phyloP scores from a whole-genome alignment of 2,113 vertebrate species.

The Ceyx cyanopectus region DNA sequence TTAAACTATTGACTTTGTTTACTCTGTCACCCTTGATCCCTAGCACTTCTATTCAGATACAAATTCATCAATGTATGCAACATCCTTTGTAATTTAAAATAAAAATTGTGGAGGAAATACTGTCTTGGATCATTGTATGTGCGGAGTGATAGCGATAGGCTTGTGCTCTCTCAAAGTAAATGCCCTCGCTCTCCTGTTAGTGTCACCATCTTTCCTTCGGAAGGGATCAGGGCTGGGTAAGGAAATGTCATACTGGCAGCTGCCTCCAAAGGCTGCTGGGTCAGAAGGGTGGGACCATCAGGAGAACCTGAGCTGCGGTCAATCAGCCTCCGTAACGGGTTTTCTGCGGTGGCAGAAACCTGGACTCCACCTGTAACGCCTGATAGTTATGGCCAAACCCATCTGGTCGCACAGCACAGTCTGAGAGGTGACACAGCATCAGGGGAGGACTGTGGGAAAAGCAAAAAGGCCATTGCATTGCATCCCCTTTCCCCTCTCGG shows the following conservation, averaged over 20 bases:
- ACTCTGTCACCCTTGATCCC: constrained; percentile 78
- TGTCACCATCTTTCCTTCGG: neutral
- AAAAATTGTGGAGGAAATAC: constrained; percentile 78
- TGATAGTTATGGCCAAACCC: fast-evolving
- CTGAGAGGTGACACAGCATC: fast-evolving
- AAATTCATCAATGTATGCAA: constrained; percentile 85
- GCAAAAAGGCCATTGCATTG: fast-evolving
- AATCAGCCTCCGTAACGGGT: fast-evolving
- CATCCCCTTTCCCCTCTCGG: too few species aligned
- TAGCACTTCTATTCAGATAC: constrained; percentile 82
- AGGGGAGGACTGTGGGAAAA: fast-evolving
- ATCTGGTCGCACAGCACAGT: fast-evolving
- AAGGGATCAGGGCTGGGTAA: fast-evolving
- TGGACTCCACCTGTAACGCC: fast-evolving
- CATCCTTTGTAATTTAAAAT: constrained; percentile 88
- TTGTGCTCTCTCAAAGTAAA: neutral
- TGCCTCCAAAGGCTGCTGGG: neutral
- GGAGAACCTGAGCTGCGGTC: neutral
- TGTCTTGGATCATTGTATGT: constrained; percentile 64
- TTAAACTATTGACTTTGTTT: constrained; percentile 78
- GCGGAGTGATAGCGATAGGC: neutral
- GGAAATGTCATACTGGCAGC: fast-evolving
- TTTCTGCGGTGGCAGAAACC: fast-evolving
- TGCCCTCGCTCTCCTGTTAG: fast-evolving
- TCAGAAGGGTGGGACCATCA: neutral